Percentiles rank a stretch among this genome's conserved stretches.
Evolutionary conservation across 2,797 vertebrate genomes (phyloP).

Genomic region (Ibycter americanus): DNA sequence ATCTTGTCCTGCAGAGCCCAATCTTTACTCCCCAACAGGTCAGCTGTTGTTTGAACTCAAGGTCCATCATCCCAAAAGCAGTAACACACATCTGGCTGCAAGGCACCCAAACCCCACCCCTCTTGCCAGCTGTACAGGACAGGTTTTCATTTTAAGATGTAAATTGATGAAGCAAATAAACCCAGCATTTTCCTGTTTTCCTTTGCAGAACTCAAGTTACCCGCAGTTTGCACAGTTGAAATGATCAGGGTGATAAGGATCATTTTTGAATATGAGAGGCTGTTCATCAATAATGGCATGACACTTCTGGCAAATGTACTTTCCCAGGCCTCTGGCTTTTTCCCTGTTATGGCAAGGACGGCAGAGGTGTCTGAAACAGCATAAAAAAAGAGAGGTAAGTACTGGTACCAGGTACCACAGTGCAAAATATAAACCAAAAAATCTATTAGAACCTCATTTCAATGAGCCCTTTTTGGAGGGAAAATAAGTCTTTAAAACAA

Average conservation of each 20-base stretch:
- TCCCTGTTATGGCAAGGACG: constrained; percentile 95
- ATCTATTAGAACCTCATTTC: not conserved
- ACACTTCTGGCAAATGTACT: constrained; percentile 95
- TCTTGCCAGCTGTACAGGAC: not conserved
- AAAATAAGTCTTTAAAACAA: not conserved
- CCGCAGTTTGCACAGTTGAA: constrained; percentile 98
- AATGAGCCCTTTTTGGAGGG: not conserved
- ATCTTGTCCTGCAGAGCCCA: not conserved
- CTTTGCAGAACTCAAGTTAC: constrained; percentile 72
- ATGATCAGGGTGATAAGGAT: constrained; percentile 98
- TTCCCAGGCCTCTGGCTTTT: constrained; percentile 94
- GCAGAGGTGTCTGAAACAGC: constrained; percentile 87
- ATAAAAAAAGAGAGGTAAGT: not conserved
- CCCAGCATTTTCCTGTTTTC: not conserved
- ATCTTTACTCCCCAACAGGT: not conserved
- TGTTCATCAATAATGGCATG: constrained; percentile 97
- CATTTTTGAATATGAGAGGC: constrained; percentile 96
- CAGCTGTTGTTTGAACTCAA: not conserved
- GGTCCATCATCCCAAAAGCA: not conserved
- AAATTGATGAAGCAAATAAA: not conserved
- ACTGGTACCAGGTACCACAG: not conserved
- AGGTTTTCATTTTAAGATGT: not conserved
- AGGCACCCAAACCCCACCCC: not conserved
- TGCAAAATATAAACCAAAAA: not conserved
- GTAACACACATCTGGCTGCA: not conserved